Percentiles rank a stretch among this genome's conserved stretches.
Conservation (phyloP, 2,888 invertebrate genomes). For the Drosophila buzzatii region DNA sequence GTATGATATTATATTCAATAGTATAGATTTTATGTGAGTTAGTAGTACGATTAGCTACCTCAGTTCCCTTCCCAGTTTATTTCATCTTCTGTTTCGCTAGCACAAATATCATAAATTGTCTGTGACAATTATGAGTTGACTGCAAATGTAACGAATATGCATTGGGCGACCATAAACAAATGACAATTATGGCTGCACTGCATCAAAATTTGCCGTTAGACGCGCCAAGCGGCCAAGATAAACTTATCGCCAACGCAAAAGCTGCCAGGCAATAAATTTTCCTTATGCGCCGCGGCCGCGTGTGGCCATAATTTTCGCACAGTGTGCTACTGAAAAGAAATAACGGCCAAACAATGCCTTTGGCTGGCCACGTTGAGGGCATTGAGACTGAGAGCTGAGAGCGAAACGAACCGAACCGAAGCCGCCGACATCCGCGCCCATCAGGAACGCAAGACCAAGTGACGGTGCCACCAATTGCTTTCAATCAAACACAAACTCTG, state of each 20-base stretch:
- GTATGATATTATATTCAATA: neutral
- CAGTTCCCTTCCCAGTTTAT: neutral
- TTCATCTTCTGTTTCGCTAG: neutral
- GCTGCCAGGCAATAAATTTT: slow-evolving; percentile 62
- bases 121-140: slow-evolving; percentile 31
- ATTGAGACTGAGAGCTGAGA: slow-evolving; percentile 3
- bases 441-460: slow-evolving; percentile 65
- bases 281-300: slow-evolving; percentile 49
- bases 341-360: slow-evolving; percentile 38
- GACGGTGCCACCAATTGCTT: slow-evolving; percentile 82
- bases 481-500: slow-evolving; percentile 83
- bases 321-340: slow-evolving; percentile 37
- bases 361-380: slow-evolving; percentile 11
- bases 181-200: slow-evolving; percentile 56
- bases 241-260: slow-evolving; percentile 63
- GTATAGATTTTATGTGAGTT: too few species aligned
- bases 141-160: slow-evolving; percentile 31
- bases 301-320: slow-evolving; percentile 69
- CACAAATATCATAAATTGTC: slow-evolving; percentile 24
- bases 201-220: slow-evolving; percentile 60
- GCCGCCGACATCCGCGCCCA: slow-evolving; percentile 48
- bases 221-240: slow-evolving; percentile 19
- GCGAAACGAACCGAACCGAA: slow-evolving; percentile 23
- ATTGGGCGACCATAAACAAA: slow-evolving; percentile 43
- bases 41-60: neutral